Evolutionary conservation across 2,888 invertebrate genomes (phyloP).

Genomic region (Zygaena filipendulae): DNA sequence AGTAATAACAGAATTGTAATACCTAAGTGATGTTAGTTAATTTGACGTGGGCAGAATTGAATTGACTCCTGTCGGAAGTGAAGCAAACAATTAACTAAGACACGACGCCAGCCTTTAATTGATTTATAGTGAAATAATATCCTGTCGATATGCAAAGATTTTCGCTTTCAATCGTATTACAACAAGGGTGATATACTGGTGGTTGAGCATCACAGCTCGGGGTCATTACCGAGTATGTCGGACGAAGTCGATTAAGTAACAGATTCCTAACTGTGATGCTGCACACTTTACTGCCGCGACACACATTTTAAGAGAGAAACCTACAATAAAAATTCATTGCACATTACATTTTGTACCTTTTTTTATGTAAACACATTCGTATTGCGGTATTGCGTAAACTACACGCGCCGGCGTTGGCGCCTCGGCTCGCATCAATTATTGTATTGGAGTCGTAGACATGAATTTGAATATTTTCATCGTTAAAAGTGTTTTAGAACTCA

Average conservation of each 20-base stretch:
- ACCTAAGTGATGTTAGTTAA: conserved; percentile 19
- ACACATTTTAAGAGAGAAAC: conserved; percentile 28
- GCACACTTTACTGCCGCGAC: conserved; percentile 30
- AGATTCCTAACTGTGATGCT: conserved; percentile 55
- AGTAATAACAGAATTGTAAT: conserved; percentile 15
- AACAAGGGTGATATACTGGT: too few relatives aligned
- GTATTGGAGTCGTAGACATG: too few relatives aligned
- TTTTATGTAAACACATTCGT: conserved; percentile 27
- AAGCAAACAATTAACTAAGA: conserved; percentile 25
- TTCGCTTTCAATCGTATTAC: too few relatives aligned
- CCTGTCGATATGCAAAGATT: too few relatives aligned
- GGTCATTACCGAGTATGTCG: too few relatives aligned
- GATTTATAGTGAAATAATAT: background rate
- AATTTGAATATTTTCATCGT: too few relatives aligned
- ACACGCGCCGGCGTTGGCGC: too few relatives aligned
- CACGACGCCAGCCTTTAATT: conserved; percentile 21
- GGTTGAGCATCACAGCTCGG: too few relatives aligned
- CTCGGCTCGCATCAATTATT: too few relatives aligned
- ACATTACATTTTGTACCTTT: conserved; percentile 25
- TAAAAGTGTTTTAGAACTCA: too few relatives aligned
- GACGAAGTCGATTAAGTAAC: too few relatives aligned
- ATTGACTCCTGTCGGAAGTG: conserved; percentile 41
- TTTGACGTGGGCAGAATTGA: conserved; percentile 40
- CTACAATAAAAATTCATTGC: conserved; percentile 49
- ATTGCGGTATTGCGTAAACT: conserved; percentile 19